These are phyloP conservation scores for Allacma fusca DNA, from an alignment of 2,888 invertebrate species.

Conservation along the genomic window DNA sequence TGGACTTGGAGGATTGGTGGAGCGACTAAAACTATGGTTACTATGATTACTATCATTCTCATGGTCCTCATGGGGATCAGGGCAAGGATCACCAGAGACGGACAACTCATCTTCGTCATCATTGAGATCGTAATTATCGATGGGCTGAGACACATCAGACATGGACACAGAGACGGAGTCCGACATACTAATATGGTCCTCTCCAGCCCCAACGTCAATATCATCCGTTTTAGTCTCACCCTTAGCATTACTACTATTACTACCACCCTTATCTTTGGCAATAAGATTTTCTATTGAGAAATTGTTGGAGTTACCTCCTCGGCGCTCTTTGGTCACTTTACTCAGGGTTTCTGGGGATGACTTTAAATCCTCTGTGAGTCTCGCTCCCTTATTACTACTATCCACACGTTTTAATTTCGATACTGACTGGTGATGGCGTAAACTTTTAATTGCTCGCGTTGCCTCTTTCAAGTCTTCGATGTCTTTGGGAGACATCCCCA, in stretches of 20 bases:
- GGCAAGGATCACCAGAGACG: constrained; percentile 23
- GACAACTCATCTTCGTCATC: constrained; percentile 45
- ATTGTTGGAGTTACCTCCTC: constrained; percentile 60
- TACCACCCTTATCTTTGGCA: constrained; percentile 57
- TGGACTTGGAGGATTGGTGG: constrained; percentile 46
- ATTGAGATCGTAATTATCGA: constrained; percentile 46
- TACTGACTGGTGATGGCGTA: constrained; percentile 52
- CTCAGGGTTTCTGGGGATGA: not conserved
- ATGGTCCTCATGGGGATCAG: constrained; percentile 41
- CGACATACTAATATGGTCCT: constrained; percentile 45
- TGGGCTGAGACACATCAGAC: constrained; percentile 49
- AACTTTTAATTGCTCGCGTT: constrained; percentile 55
- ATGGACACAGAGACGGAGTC: constrained; percentile 56
- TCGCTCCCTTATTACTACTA: constrained; percentile 24
- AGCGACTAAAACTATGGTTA: constrained; percentile 52
- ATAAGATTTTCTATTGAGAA: constrained; percentile 62
- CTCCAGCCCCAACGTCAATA: constrained; percentile 45
- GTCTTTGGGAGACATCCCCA: constrained; percentile 56
- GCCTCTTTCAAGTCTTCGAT: constrained; percentile 56
- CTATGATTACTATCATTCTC: constrained; percentile 47
- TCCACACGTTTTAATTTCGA: constrained; percentile 51
- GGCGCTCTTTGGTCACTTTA: constrained; percentile 46
- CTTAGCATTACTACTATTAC: not conserved
- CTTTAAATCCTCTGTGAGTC: constrained; percentile 10
- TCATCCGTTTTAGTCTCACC: constrained; percentile 46